Percentiles rank a stretch among this genome's conserved stretches.
These are phyloP conservation scores for Periophthalmus modestus DNA, from an alignment of 2,113 vertebrate species.

Conservation along the genomic window DNA sequence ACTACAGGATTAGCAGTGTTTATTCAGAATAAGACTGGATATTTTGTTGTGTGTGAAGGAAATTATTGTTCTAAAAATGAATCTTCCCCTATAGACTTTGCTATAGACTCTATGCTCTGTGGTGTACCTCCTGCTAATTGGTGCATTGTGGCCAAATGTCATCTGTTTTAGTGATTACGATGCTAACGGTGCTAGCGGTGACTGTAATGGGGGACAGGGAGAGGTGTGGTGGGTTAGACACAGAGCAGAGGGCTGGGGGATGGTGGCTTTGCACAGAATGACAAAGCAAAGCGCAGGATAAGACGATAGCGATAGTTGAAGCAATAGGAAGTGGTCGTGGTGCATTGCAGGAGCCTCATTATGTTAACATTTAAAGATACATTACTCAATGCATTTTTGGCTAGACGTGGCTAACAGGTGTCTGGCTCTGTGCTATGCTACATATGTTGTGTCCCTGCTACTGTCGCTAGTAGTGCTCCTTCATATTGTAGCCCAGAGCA, in stretches of 20 bases:
- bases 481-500: background rate
- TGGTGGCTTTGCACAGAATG: conserved; percentile 20
- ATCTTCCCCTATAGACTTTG: too few species aligned
- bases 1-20: too few species aligned
- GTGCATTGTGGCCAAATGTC: too few species aligned
- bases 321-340: conserved; percentile 70
- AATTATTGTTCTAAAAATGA: too few species aligned
- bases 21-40: too few species aligned
- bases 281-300: conserved; percentile 20
- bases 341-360: conserved; percentile 64
- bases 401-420: conserved; percentile 46
- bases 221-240: background rate
- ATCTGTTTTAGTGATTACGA: background rate
- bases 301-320: conserved; percentile 6
- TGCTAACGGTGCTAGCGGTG: background rate
- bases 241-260: conserved; percentile 40
- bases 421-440: conserved; percentile 26
- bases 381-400: background rate
- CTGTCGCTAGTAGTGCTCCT: background rate
- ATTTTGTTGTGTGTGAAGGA: too few species aligned
- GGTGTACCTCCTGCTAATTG: too few species aligned
- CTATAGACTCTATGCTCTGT: too few species aligned
- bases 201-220: conserved; percentile 32
- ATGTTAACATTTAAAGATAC: conserved; percentile 38
- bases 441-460: background rate